Base-by-base conservation (phyloP, 92 coral and sea anemone species). In the Plumapathes pennacea region DNA sequence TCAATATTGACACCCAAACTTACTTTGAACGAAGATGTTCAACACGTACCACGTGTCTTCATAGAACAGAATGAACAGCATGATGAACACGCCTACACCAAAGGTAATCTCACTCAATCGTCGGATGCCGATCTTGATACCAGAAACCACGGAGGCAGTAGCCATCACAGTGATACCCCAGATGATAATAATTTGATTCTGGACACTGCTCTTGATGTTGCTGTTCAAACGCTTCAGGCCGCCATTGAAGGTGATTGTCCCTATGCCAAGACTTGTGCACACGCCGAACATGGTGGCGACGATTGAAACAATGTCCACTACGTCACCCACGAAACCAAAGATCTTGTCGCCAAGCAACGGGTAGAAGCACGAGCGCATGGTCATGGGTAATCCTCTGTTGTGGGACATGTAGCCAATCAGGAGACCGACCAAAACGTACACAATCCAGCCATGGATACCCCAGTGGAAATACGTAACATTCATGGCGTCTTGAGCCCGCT, bases 361-460 rank as follows among this genome's bases (percentile, higher is more conserved):
- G 31, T 90, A 64, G 74, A 86, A 76, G 32, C 97, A 89, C 14
- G 86, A 70, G 41, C 97, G 83, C 81, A 90, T 86, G 18, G 97
- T 86, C 95, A 90, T 82, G 25, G 97, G 97, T 26, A 82, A 85
- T 28, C 76, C 79, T 42, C 75, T 84, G 28, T 90, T 64, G 79
- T 86, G 76, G 7, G 85, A 61, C 2, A 90, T 72, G 69, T 86
- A 90, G 32, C 85, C 95, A 19, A 90, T 80, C 20, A 82, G 61
- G 39, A 90, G 71, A 28, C 90, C 97, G 17, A 90, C 83, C 50
- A 90, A 60, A 31, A 80, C 80, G 42, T 90, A 90, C 21, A 90
- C 97, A 25, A 90, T 74, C 97, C 97, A 90, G 37, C 87, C 97
- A 57, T 90, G 97, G 37, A 90, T 33, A 5, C 97, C 97, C 97